Conservation (phyloP, 35 echinoderm and acorn worm genomes). For the Anneissia japonica region DNA sequence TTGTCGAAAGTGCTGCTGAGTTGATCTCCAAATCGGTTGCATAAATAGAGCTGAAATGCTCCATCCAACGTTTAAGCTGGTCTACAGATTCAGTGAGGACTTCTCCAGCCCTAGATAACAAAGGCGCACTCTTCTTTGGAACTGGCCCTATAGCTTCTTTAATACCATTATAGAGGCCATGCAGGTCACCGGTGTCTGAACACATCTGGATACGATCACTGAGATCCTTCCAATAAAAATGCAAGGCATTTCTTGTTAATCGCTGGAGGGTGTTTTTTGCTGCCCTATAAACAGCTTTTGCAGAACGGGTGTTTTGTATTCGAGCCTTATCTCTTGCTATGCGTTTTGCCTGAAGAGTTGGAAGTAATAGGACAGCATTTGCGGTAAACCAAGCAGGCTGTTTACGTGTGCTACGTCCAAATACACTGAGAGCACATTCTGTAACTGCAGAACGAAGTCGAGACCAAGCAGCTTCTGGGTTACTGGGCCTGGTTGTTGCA, state of each 20-base stretch:
- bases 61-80: background rate
- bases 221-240: background rate
- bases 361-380: background rate
- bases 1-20: background rate
- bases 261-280: background rate
- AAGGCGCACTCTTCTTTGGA: background rate
- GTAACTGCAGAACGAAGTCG: background rate
- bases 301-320: background rate
- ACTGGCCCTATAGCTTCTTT: slow-evolving; percentile 12
- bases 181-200: background rate
- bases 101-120: background rate
- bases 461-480: background rate
- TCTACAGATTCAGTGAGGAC: background rate
- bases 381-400: background rate
- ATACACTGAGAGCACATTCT: background rate
- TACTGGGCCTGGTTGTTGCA: background rate
- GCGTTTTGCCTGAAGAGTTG: background rate
- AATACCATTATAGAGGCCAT: background rate
- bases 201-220: background rate
- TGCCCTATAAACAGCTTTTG: background rate
- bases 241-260: background rate
- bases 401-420: background rate
- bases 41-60: slow-evolving; percentile 13
- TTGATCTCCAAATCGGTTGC: background rate
- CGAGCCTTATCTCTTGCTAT: background rate